phyloP scores from a whole-genome alignment of 23 tunicate species.

The Ciona savignyi region DNA sequence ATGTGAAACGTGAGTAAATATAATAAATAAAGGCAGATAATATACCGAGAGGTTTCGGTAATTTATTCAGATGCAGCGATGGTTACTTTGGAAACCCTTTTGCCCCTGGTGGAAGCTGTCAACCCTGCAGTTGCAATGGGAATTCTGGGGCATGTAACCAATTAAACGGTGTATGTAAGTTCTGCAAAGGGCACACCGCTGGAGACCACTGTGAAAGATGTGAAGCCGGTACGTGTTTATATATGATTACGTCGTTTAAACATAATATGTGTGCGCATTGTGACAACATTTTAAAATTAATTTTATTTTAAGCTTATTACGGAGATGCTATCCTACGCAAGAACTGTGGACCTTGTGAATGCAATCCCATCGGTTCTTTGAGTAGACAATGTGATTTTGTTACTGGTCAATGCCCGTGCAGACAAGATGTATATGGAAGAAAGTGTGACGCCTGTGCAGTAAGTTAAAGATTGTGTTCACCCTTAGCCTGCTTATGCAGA shows the following conservation, averaged over 20 bases:
- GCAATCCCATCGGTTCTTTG: constrained; percentile 55
- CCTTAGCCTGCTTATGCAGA: constrained; percentile 3
- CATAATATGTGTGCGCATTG: neutral
- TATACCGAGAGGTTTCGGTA: neutral
- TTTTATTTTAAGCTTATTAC: constrained; percentile 47
- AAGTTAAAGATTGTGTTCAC: constrained; percentile 17
- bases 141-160: constrained; percentile 51
- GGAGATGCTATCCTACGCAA: constrained; percentile 71
- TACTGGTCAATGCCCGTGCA: constrained; percentile 87
- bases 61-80: constrained; percentile 41
- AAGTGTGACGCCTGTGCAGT: constrained; percentile 78
- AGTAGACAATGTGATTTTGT: constrained; percentile 56
- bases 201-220: constrained; percentile 83
- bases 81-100: constrained; percentile 83
- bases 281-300: too few species aligned
- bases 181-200: constrained; percentile 55
- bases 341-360: constrained; percentile 67
- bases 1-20: constrained; percentile 62
- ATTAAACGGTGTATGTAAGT: constrained; percentile 42
- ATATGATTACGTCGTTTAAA: neutral
- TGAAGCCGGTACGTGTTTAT: constrained; percentile 27
- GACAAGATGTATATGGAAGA: constrained; percentile 50
- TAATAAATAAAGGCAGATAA: neutral
- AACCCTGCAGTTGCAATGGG: constrained; percentile 71
- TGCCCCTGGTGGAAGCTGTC: constrained; percentile 43